Conservation (phyloP, 2,888 invertebrate genomes). For the Xestia rhomboidea region DNA sequence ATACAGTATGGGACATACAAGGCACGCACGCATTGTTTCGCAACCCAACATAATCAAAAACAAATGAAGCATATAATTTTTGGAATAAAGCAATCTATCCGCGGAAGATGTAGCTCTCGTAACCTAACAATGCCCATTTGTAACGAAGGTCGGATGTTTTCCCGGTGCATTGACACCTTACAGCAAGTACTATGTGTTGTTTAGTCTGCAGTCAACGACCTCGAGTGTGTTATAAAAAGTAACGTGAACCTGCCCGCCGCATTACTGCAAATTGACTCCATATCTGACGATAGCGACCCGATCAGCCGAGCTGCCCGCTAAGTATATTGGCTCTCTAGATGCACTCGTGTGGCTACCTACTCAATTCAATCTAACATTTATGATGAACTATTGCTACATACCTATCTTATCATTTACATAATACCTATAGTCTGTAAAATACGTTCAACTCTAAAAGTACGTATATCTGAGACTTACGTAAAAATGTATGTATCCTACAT, state of each 20-base stretch:
- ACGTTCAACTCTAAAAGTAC: conserved; percentile 13
- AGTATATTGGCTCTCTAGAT: conserved; percentile 68
- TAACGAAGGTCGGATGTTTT: conserved; percentile 71
- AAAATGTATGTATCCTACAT: not conserved
- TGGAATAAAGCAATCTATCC: conserved; percentile 37
- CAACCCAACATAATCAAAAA: conserved; percentile 36
- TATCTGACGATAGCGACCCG: conserved; percentile 78
- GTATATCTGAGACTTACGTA: not conserved
- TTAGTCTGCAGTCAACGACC: conserved; percentile 85
- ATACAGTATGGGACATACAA: conserved; percentile 17
- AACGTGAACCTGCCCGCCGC: conserved; percentile 82
- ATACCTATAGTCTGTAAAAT: not conserved
- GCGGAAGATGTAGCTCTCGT: conserved; percentile 35
- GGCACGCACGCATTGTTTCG: conserved; percentile 7
- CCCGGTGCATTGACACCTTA: conserved; percentile 80
- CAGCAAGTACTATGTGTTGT: conserved; percentile 74
- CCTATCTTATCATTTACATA: conserved; percentile 44
- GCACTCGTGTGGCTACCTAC: conserved; percentile 51
- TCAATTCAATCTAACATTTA: conserved; percentile 47
- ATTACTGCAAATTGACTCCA: conserved; percentile 88
- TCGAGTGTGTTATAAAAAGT: conserved; percentile 83
- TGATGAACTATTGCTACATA: conserved; percentile 32
- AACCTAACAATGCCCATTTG: conserved; percentile 61
- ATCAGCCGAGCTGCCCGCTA: conserved; percentile 57
- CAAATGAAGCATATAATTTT: conserved; percentile 27